Evolutionary conservation across 2,888 invertebrate genomes (phyloP).

Genomic region (Drosophila demipolita): DNA sequence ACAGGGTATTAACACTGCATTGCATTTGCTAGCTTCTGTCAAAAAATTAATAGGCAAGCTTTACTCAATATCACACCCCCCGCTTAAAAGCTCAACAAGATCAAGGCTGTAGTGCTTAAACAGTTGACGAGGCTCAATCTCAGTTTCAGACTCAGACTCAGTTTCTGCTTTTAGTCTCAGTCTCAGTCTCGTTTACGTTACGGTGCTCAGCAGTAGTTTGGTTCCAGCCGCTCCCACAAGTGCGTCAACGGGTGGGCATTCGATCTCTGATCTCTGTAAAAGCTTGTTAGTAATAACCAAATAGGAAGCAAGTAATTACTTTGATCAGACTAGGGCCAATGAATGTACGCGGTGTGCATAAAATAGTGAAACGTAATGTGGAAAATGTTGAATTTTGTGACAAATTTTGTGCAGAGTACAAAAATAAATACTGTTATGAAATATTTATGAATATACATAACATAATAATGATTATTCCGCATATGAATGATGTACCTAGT

Average conservation of each 20-base stretch:
- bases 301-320: constrained; percentile 62
- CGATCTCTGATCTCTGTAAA: constrained; percentile 37
- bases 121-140: constrained; percentile 41
- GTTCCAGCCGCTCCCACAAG: constrained; percentile 53
- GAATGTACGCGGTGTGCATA: constrained; percentile 24
- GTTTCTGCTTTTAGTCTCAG: neutral
- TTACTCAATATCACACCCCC: constrained; percentile 30
- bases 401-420: constrained; percentile 5
- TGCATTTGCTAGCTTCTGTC: neutral
- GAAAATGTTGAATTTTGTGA: constrained; percentile 12
- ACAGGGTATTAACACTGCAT: constrained; percentile 13
- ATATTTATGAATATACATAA: constrained; percentile 8
- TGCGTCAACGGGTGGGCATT: constrained; percentile 36
- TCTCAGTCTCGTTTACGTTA: neutral
- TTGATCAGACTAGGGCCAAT: constrained; percentile 18
- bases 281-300: constrained; percentile 39
- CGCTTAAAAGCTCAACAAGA: constrained; percentile 65
- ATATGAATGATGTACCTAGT: constrained; percentile 1
- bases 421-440: constrained; percentile 10
- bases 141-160: constrained; percentile 13
- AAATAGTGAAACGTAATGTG: constrained; percentile 19
- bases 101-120: constrained; percentile 52
- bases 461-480: neutral
- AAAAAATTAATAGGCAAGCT: constrained; percentile 27
- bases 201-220: constrained; percentile 44